A percentile compares a stretch with the other conserved stretches of the same genome.
Evolutionary conservation across 2,113 vertebrate genomes (phyloP).

Genomic region (Mionectes macconnelli): DNA sequence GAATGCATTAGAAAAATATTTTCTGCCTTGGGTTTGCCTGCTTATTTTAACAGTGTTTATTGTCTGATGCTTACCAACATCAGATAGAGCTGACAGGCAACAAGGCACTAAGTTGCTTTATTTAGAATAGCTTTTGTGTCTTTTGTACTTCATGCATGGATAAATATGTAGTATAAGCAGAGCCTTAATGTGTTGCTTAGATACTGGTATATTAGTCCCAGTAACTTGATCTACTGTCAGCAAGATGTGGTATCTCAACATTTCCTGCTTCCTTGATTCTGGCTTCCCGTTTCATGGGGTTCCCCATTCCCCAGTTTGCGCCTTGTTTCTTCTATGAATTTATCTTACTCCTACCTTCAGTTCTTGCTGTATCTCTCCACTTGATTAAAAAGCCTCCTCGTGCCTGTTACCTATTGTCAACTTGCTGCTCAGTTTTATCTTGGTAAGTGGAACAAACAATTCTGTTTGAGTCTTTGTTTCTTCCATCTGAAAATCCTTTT

Average conservation of each 20-base stretch:
- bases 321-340: not conserved
- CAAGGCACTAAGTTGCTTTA: not conserved
- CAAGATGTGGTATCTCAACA: not conserved
- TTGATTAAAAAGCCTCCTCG: not conserved
- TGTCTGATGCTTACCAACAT: not conserved
- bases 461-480: not conserved
- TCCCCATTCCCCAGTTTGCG: not conserved
- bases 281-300: not conserved
- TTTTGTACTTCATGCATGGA: not conserved
- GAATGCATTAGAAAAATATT: not conserved
- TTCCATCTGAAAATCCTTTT: not conserved
- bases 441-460: not conserved
- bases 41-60: not conserved
- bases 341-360: not conserved
- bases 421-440: not conserved
- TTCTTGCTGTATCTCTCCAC: not conserved
- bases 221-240: not conserved
- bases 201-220: not conserved
- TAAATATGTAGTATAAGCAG: not conserved
- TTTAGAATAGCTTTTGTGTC: not conserved
- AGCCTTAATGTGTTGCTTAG: not conserved
- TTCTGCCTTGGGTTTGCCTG: not conserved
- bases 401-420: not conserved
- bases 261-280: not conserved
- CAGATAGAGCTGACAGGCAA: not conserved